phyloP scores from a whole-genome alignment of 2,888 invertebrate genomes.

The Hartigia nigra region DNA sequence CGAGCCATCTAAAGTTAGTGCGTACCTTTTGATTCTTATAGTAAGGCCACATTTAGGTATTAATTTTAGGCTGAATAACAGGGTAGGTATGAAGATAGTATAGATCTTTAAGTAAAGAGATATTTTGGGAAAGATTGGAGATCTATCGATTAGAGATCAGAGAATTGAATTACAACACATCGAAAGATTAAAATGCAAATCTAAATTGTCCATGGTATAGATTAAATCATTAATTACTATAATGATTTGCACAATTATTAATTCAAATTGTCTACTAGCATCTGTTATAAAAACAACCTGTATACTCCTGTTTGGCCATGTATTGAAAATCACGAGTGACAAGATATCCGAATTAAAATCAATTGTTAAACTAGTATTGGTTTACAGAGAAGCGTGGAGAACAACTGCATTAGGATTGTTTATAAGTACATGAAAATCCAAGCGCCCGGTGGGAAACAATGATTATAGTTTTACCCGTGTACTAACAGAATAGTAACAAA shows the following conservation, averaged over 20 bases:
- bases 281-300: not conserved
- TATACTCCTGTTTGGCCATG: not conserved
- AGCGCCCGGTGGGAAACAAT: not conserved
- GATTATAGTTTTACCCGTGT: not conserved
- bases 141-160: not conserved
- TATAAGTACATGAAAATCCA: not conserved
- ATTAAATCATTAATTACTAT: not conserved
- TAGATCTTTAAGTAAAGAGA: not conserved
- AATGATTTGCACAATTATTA: not conserved
- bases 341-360: not conserved
- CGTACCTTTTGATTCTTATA: not conserved
- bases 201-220: not conserved
- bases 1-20: too few species aligned
- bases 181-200: not conserved
- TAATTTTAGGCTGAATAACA: not conserved
- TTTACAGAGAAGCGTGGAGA: not conserved
- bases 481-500: not conserved
- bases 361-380: not conserved
- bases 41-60: not conserved
- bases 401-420: not conserved
- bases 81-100: not conserved
- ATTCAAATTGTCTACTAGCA: not conserved
- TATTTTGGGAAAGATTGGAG: too few species aligned
- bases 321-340: not conserved
- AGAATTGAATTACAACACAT: not conserved